Percentiles rank a stretch among this genome's conserved stretches.
These are phyloP conservation scores for Palythoa grandis DNA, from an alignment of 92 coral and sea anemone genomes.

Conservation along the genomic window DNA sequence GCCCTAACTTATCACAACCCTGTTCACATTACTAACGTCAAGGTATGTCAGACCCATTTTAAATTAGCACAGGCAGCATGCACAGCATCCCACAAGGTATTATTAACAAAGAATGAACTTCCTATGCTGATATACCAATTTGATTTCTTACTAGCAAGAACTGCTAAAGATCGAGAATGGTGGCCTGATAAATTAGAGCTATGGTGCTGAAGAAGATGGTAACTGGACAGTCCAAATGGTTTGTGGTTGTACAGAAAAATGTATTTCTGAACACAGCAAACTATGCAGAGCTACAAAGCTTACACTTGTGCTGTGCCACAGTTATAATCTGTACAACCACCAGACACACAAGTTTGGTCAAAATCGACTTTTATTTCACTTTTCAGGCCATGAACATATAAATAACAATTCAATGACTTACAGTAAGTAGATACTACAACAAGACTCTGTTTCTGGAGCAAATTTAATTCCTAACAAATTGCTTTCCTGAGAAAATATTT, in stretches of 20 bases:
- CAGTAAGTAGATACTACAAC: background rate
- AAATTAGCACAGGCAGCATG: background rate
- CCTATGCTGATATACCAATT: background rate
- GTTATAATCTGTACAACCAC: slow-evolving; percentile 87
- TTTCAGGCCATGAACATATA: slow-evolving; percentile 7
- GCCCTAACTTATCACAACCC: slow-evolving; percentile 38
- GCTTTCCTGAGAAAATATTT: too few species aligned
- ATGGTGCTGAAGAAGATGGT: slow-evolving; percentile 11
- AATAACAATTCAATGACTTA: background rate
- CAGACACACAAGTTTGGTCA: slow-evolving; percentile 41
- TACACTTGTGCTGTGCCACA: slow-evolving; percentile 48
- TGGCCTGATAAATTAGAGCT: slow-evolving; percentile 43
- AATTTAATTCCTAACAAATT: background rate
- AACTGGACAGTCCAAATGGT: slow-evolving; percentile 18
- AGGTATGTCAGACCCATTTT: background rate
- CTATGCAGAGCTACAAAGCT: slow-evolving; percentile 50
- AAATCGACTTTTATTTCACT: slow-evolving; percentile 28
- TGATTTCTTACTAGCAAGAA: background rate
- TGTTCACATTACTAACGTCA: background rate
- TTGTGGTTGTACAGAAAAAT: slow-evolving; percentile 76
- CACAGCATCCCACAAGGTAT: background rate
- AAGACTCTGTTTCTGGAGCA: background rate
- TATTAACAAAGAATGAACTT: background rate
- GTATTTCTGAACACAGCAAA: slow-evolving; percentile 38
- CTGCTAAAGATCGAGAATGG: background rate